Evolutionary conservation across 2,888 invertebrate genomes (phyloP), one percentile per base, ranked within the genome.

Genomic region (Acanthacorydalis orientalis): DNA sequence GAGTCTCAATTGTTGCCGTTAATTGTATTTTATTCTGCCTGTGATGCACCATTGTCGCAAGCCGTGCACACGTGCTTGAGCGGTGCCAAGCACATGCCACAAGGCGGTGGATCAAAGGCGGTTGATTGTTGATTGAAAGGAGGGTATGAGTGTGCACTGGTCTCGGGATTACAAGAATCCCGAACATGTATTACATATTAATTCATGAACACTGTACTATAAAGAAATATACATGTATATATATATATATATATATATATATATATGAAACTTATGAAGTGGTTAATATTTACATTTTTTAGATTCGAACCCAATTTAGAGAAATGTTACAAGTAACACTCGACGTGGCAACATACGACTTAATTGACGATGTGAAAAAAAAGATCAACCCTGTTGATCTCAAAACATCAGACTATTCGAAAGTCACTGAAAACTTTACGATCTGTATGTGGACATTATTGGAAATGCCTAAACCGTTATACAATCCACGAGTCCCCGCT

Each of bases 391-490:
- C 65, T 33, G 60, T 68, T 31, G 64, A 69, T 55, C 62, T 70
- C 48, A 63, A 63, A 48, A 70, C 66, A 4, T 65, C 70, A 1
- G 64, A 62, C 48, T 72, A 62, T 51, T 56, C 62, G 10, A 62
- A 62, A 31, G 52, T 59, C 44, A 63, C 69, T 31, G 56, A 59
- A 1, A 56, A 65, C 47, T 60, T 71, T 23, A 63, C 60, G 2
- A 58, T 70, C 39, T 68, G 68, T 49, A 54, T 72, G 4, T 73
- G 72, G 71, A 60, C 68, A 1, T 57, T 66, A 37, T 62, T 70
- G 38, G 60, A 61, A 50, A 54, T 69, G 37, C 72, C 73, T 0
- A 55, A 64, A 9, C 42, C 42, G 14, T 23, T 47, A 10, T 12
- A 16, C 7, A 47, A 47, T 35, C 47, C 47, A 12, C 34, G 47